phyloP scores from a whole-genome alignment of 92 coral and sea anemone genomes.

The Palythoa heliodiscus region DNA sequence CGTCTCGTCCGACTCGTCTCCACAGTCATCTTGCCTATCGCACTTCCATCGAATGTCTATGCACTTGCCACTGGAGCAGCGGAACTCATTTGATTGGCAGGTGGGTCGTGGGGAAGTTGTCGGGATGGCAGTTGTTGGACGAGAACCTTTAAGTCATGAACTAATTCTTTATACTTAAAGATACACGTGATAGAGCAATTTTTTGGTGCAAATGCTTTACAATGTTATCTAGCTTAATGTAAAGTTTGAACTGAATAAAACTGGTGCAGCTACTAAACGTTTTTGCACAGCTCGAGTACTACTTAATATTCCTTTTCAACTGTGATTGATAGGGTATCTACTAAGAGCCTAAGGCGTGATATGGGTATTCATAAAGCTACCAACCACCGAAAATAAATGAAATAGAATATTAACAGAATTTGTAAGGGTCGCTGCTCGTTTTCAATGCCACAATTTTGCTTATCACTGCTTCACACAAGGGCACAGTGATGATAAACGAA shows the following conservation, averaged over 20 bases:
- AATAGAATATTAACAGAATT: no score
- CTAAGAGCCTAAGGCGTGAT: no score
- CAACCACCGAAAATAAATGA: no score
- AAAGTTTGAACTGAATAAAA: background rate
- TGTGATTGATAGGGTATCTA: no score
- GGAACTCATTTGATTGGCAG: constrained; percentile 64
- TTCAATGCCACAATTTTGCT: no score
- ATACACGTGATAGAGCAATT: background rate
- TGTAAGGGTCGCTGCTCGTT: no score
- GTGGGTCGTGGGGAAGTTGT: constrained; percentile 40
- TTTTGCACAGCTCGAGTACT: no score
- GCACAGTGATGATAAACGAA: no score
- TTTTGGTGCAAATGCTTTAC: background rate
- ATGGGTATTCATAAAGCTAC: no score
- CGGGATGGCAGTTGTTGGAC: constrained; percentile 34
- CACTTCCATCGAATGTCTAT: constrained; percentile 63
- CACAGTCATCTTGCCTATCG: constrained; percentile 80
- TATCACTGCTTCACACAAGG: no score
- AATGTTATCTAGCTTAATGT: background rate
- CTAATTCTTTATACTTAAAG: background rate
- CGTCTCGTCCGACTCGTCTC: constrained; percentile 83
- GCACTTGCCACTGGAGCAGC: constrained; percentile 74
- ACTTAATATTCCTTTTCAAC: no score
- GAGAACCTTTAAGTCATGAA: background rate
- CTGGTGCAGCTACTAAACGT: no score